phyloP scores from a whole-genome alignment of 2,888 invertebrate genomes.

The Zygogramma bicolorata region DNA sequence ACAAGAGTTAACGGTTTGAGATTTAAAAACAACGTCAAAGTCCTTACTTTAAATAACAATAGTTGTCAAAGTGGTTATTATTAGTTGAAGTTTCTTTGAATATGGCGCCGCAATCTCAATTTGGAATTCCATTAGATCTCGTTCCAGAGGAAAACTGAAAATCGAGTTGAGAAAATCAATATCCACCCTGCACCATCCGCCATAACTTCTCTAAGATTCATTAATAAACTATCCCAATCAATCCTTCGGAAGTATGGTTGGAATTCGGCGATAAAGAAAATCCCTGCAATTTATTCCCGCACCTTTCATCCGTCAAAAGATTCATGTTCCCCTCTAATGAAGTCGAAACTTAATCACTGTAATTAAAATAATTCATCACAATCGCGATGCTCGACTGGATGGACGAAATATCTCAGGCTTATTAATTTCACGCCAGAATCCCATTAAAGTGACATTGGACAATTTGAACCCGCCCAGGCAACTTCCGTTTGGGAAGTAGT shows the following conservation, averaged over 20 bases:
- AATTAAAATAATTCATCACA: constrained; percentile 61
- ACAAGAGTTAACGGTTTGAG: no score
- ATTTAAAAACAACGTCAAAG: no score
- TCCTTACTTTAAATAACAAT: no score
- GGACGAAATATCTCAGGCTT: constrained; percentile 22
- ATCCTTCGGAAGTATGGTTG: constrained; percentile 34
- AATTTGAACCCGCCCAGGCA: neutral
- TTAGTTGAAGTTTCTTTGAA: no score
- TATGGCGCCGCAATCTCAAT: no score
- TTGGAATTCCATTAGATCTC: no score
- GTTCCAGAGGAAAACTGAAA: neutral
- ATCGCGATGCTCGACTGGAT: neutral
- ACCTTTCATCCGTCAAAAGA: constrained; percentile 52
- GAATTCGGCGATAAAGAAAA: constrained; percentile 44
- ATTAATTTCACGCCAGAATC: constrained; percentile 23
- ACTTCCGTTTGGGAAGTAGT: neutral
- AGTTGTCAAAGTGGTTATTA: no score
- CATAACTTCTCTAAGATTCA: constrained; percentile 15
- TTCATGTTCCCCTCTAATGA: constrained; percentile 57
- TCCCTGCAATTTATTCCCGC: constrained; percentile 48
- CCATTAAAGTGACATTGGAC: constrained; percentile 14
- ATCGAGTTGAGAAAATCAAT: neutral
- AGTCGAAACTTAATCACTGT: constrained; percentile 47
- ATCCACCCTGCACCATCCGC: neutral
- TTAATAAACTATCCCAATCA: constrained; percentile 48